These are phyloP conservation scores for Sinhomidia bicolor DNA, from an alignment of 2,888 invertebrate genomes.

Conservation along the genomic window DNA sequence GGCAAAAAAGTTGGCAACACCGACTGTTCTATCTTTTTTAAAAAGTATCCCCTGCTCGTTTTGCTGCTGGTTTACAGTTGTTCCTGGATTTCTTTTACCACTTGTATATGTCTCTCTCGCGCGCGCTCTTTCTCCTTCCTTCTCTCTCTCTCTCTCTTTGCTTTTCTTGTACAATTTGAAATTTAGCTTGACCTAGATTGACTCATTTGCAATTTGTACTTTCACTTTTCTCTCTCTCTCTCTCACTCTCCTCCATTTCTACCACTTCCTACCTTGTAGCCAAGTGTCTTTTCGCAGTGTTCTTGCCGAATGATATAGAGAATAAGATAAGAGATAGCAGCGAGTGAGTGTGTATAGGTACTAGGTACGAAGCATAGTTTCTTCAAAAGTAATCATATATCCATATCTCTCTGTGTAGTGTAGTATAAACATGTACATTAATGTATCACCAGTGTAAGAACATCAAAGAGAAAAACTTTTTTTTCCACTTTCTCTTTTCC, in stretches of 20 bases:
- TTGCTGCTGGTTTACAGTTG: neutral
- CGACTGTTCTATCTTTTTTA: neutral
- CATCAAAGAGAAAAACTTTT: conserved; percentile 61
- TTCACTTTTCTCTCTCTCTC: conserved; percentile 33
- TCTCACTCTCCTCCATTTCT: neutral
- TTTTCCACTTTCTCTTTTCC: conserved; percentile 6
- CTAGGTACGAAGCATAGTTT: too few species aligned
- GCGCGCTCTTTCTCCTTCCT: neutral
- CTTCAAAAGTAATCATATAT: neutral
- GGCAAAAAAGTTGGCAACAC: conserved; percentile 11
- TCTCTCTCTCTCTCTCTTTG: neutral
- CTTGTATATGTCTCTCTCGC: neutral
- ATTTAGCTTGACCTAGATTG: conserved; percentile 72
- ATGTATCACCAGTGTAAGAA: neutral
- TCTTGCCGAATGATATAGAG: neutral
- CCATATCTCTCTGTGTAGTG: neutral
- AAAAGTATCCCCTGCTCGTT: neutral
- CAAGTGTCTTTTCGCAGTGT: neutral
- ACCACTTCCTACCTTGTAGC: neutral
- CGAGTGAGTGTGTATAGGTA: neutral
- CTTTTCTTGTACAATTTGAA: conserved; percentile 56
- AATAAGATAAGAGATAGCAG: conserved; percentile 8
- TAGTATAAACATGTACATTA: neutral
- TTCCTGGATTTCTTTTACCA: neutral
- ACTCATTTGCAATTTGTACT: conserved; percentile 73